phyloP scores from a whole-genome alignment of 30 jellyfish, hydroid and myxozoan genomes.

The Aurelia aurita region DNA sequence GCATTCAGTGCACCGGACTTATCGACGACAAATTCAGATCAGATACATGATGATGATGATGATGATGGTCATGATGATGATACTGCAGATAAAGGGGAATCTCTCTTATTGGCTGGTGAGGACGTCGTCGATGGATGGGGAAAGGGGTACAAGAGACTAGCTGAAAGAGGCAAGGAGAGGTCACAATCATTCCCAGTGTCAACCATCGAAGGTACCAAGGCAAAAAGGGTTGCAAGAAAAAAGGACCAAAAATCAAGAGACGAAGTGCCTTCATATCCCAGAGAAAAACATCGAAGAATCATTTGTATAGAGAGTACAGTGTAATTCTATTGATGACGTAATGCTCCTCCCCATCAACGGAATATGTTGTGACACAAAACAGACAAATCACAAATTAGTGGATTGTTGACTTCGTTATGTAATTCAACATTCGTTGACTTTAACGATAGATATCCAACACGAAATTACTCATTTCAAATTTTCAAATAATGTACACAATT shows the following conservation, averaged over 20 bases:
- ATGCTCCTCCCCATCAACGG: no score
- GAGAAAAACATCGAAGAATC: not conserved
- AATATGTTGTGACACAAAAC: no score
- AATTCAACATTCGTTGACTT: no score
- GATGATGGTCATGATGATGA: not conserved
- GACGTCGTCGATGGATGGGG: slow-evolving; percentile 14
- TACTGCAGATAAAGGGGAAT: not conserved
- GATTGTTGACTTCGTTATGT: no score
- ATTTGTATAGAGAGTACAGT: slow-evolving; percentile 17
- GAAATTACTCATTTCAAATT: no score
- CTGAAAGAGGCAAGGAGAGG: not conserved
- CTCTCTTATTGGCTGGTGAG: not conserved
- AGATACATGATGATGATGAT: not conserved
- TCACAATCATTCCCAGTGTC: slow-evolving; percentile 8
- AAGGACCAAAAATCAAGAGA: not conserved
- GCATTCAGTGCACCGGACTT: slow-evolving; percentile 1
- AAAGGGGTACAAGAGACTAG: slow-evolving; percentile 9
- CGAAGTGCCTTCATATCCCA: slow-evolving; percentile 17
- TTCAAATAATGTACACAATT: no score
- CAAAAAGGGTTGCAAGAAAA: not conserved
- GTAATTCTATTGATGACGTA: not conserved
- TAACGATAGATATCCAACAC: no score
- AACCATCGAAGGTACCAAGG: not conserved
- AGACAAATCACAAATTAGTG: no score
- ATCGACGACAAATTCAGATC: not conserved